Conservation (phyloP, 2,113 vertebrate genomes). For the Ophiodon elongatus region DNA sequence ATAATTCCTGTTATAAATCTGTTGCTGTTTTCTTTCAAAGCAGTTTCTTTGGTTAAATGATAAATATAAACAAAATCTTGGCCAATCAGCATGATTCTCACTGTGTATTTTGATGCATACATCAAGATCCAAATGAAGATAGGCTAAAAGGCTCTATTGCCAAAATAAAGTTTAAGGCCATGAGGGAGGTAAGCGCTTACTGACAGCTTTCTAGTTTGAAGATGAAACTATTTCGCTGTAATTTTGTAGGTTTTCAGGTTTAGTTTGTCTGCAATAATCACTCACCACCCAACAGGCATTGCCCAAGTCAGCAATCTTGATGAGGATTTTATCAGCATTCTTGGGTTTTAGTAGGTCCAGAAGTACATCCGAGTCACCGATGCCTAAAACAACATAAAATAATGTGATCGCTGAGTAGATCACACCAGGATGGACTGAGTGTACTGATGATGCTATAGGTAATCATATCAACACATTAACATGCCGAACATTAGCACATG, state of each 20-base stretch:
- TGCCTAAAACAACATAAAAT: slow-evolving; percentile 45
- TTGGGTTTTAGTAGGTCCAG: slow-evolving; percentile 90
- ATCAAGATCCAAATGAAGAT: not conserved
- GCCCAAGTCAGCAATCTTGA: slow-evolving; percentile 91
- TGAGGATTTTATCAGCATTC: slow-evolving; percentile 87
- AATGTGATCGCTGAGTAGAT: not conserved
- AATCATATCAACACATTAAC: not conserved
- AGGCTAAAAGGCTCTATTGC: not conserved
- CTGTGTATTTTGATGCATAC: not conserved
- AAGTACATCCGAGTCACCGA: slow-evolving; percentile 80
- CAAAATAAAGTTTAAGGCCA: not conserved
- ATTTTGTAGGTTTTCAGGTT: not conserved
- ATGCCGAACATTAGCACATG: not conserved
- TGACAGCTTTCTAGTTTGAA: not conserved
- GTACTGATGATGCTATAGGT: not conserved
- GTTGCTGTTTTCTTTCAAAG: not conserved
- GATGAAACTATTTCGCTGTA: not conserved
- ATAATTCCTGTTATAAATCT: not conserved
- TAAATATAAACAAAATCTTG: not conserved
- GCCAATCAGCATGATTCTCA: not conserved
- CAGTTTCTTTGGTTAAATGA: not conserved
- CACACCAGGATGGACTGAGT: not conserved
- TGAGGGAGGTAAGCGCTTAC: not conserved
- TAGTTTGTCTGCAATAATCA: slow-evolving; percentile 34
- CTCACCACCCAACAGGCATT: slow-evolving; percentile 97